Evolutionary conservation across 2,888 invertebrate genomes (phyloP).

Genomic region (Euplagia quadripunctaria): DNA sequence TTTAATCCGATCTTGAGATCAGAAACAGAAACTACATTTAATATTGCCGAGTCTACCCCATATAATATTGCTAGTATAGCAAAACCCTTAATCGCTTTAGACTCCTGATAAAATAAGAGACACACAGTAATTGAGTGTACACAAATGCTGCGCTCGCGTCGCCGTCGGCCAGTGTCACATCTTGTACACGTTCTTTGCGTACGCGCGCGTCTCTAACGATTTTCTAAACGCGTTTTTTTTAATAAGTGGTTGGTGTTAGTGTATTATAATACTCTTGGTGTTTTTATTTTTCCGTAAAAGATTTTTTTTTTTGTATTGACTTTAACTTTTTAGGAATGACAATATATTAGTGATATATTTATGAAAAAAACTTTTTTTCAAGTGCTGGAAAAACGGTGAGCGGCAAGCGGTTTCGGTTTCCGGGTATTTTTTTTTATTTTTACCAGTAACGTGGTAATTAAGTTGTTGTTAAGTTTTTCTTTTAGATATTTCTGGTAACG

Average conservation of each 20-base stretch:
- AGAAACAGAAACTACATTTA: no score
- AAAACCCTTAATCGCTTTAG: not conserved
- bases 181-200: not conserved
- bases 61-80: not conserved
- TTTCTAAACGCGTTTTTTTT: not conserved
- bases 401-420: no score
- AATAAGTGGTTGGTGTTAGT: not conserved
- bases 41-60: no score
- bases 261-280: not conserved
- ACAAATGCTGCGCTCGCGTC: conserved; percentile 3
- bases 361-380: no score
- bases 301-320: not conserved
- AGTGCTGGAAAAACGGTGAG: not conserved
- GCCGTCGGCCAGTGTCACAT: not conserved
- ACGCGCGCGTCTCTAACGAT: conserved; percentile 7
- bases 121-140: not conserved
- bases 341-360: no score
- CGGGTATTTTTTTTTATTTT: no score
- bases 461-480: no score
- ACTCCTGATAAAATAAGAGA: not conserved
- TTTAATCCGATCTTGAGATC: no score
- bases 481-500: no score
- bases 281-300: not conserved
- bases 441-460: no score
- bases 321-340: not conserved